Evolutionary conservation across 2,113 vertebrate genomes (phyloP).

Genomic region (Cololabis saira): DNA sequence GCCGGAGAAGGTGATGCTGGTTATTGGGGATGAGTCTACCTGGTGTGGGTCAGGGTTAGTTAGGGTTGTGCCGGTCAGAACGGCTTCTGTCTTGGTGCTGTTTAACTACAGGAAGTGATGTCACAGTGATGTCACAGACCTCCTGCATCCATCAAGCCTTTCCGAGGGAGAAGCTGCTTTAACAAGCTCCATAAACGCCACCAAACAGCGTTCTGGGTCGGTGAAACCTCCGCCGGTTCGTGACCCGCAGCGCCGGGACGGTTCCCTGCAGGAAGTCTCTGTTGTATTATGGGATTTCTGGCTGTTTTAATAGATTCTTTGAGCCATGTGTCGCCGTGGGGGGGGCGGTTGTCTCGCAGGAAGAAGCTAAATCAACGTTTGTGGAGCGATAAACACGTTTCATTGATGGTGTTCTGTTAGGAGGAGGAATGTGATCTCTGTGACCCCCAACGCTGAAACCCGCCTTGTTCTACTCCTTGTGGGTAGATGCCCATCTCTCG

Average conservation of each 20-base stretch:
- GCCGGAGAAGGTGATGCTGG: no score
- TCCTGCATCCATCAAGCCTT: conserved; percentile 40
- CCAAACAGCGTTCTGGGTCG: conserved; percentile 53
- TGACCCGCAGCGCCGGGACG: conserved; percentile 22
- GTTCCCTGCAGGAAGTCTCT: conserved; percentile 52
- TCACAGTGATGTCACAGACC: conserved; percentile 26
- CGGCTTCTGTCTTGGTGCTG: no score
- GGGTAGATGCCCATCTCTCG: no score
- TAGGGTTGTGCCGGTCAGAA: no score
- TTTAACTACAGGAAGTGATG: no score
- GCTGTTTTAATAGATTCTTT: conserved; percentile 35
- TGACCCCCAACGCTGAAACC: no score
- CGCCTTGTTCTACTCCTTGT: no score
- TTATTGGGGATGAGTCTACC: no score
- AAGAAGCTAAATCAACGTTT: not conserved
- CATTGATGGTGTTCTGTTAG: not conserved
- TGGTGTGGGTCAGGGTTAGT: no score
- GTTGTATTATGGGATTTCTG: conserved; percentile 36
- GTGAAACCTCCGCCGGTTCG: conserved; percentile 42
- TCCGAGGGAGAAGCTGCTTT: conserved; percentile 51
- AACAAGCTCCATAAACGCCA: conserved; percentile 63
- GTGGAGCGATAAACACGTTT: not conserved
- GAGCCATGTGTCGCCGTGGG: not conserved
- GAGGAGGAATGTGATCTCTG: not conserved
- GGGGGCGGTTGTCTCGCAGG: not conserved